Conservation (phyloP, 2,113 vertebrate species). For the Lepisosteus oculatus region DNA sequence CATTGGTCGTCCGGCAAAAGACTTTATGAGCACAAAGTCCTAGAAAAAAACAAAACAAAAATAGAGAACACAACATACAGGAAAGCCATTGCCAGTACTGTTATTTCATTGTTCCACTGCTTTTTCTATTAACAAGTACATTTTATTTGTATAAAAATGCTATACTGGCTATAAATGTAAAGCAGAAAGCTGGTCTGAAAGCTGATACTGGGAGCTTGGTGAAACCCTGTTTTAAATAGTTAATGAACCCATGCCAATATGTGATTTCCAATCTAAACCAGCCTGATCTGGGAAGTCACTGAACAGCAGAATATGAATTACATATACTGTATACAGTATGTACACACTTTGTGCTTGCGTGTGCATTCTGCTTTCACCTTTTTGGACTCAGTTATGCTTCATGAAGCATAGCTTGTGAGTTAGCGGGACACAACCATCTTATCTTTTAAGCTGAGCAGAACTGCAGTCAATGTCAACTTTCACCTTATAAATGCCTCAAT, state of each 20-base stretch:
- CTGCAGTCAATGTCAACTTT: conserved; percentile 7
- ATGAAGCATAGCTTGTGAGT: conserved; percentile 14
- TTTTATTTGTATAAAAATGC: conserved; percentile 41
- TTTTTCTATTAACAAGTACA: conserved; percentile 28
- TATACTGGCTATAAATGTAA: conserved; percentile 48
- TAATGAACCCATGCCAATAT: conserved; percentile 50
- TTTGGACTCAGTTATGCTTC: conserved; percentile 1
- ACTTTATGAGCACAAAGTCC: too few species aligned
- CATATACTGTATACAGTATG: neutral
- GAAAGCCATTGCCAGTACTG: too few species aligned
- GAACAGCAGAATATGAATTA: conserved; percentile 15
- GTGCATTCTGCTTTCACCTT: conserved; percentile 17
- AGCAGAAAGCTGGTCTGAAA: conserved; percentile 49
- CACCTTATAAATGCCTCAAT: neutral
- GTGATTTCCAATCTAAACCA: conserved; percentile 22
- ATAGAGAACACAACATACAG: neutral
- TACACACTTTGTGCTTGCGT: neutral
- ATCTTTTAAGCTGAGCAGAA: conserved; percentile 18
- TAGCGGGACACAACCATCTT: conserved; percentile 5
- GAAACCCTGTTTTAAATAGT: conserved; percentile 53
- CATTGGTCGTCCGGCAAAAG: too few species aligned
- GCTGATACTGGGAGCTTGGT: conserved; percentile 47
- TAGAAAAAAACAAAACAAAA: too few species aligned
- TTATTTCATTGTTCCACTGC: neutral
- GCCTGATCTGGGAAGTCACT: conserved; percentile 18